Percentiles rank a stretch among this genome's conserved stretches.
Conservation (phyloP, 2,888 invertebrate genomes). For the Drosophila diplacantha region DNA sequence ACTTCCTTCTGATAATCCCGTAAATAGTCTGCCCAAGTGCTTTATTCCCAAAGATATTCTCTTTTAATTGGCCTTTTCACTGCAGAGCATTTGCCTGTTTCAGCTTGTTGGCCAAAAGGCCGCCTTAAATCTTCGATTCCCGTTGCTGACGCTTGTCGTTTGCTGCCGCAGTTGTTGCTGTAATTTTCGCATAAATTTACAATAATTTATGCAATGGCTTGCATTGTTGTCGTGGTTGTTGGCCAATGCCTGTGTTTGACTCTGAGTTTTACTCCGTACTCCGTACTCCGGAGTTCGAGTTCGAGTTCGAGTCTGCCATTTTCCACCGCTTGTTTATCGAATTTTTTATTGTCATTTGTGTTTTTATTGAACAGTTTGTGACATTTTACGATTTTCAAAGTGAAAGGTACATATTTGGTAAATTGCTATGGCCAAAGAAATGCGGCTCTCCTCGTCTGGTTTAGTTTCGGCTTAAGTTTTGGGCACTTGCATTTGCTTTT, state of each 20-base stretch:
- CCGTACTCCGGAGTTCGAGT: constrained; percentile 4
- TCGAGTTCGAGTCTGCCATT: constrained; percentile 21
- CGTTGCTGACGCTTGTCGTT: constrained; percentile 35
- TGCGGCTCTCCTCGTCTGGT: constrained; percentile 20
- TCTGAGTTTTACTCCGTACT: constrained; percentile 7
- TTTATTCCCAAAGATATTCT: neutral
- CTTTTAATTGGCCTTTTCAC: neutral
- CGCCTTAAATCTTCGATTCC: constrained; percentile 10
- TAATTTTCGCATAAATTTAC: constrained; percentile 63
- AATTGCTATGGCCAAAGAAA: constrained; percentile 57
- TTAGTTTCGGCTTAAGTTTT: constrained; percentile 15
- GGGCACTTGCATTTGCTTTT: constrained; percentile 12
- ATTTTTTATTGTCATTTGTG: constrained; percentile 60
- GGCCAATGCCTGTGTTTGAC: constrained; percentile 17
- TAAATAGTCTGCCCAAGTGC: neutral
- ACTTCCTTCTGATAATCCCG: neutral
- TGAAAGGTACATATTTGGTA: constrained; percentile 64
- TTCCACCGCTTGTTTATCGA: constrained; percentile 45
- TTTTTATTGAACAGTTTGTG: constrained; percentile 62
- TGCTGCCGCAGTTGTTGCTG: constrained; percentile 43
- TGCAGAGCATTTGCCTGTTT: neutral
- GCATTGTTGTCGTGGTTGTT: constrained; percentile 48
- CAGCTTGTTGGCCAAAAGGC: neutral
- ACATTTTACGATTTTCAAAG: constrained; percentile 66
- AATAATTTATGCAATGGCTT: constrained; percentile 60